Percentiles rank a stretch among this genome's conserved stretches.
Evolutionary conservation across 2,797 vertebrate species (phyloP).

Genomic region (Saxicola maurus): DNA sequence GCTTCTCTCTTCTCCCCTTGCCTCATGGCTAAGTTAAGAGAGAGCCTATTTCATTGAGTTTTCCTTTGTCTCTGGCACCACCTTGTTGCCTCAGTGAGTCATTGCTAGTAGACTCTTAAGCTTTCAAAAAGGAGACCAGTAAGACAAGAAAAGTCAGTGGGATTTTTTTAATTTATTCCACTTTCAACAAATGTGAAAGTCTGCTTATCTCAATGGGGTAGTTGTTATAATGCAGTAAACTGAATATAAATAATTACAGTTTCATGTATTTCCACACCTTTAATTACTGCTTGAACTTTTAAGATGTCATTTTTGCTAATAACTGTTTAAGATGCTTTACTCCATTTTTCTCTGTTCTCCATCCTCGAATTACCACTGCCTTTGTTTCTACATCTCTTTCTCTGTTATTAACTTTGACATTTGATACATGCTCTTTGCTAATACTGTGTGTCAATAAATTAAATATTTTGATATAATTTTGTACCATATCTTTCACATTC

Average conservation of each 20-base stretch:
- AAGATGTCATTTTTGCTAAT: constrained; percentile 26
- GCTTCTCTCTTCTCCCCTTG: not conserved
- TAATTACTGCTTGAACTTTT: not conserved
- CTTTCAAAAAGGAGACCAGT: not conserved
- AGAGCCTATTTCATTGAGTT: not conserved
- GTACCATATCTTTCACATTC: not conserved
- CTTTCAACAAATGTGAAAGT: not conserved
- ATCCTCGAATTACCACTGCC: constrained; percentile 25
- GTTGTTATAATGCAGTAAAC: not conserved
- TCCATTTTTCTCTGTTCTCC: not conserved
- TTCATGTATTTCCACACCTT: not conserved
- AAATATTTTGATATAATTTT: not conserved
- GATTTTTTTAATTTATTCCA: not conserved
- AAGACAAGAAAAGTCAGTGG: not conserved
- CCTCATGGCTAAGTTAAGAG: not conserved
- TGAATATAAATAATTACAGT: not conserved
- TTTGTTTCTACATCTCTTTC: not conserved
- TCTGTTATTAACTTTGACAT: constrained; percentile 44
- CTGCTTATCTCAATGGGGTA: not conserved
- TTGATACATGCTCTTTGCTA: constrained; percentile 48
- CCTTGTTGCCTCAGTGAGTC: constrained; percentile 24
- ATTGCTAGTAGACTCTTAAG: not conserved
- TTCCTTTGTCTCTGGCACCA: constrained; percentile 56
- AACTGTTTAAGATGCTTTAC: constrained; percentile 13
- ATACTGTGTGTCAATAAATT: not conserved